A percentile compares a stretch with the other conserved stretches of the same genome.
Evolutionary conservation across 2,797 vertebrate species (phyloP).

Genomic region (Hypotaenidia okinawae): DNA sequence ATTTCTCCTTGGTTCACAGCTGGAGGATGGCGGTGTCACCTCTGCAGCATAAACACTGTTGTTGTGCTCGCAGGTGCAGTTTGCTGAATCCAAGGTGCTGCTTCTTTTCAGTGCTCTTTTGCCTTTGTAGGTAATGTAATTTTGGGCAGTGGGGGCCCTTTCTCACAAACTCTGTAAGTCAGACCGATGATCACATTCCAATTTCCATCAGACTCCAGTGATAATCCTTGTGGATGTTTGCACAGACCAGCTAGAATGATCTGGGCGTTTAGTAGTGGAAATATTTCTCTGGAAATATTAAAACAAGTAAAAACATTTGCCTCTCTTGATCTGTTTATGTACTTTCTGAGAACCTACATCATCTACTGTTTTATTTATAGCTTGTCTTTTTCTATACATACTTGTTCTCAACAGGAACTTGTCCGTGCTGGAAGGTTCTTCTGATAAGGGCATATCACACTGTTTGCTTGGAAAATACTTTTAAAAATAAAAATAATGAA

Average conservation of each 20-base stretch:
- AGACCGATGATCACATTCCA: not conserved
- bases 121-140: not conserved
- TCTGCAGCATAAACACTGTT: not conserved
- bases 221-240: not conserved
- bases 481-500: not conserved
- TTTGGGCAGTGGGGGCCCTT: not conserved
- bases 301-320: not conserved
- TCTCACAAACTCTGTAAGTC: not conserved
- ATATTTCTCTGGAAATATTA: not conserved
- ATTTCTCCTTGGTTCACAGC: slow-evolving; percentile 7
- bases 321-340: not conserved
- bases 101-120: not conserved
- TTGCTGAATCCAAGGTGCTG: not conserved
- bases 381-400: not conserved
- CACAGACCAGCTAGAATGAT: not conserved
- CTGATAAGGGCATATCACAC: not conserved
- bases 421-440: not conserved
- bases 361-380: not conserved
- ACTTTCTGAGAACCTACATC: not conserved
- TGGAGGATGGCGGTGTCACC: not conserved
- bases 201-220: not conserved
- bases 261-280: not conserved
- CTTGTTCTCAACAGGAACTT: not conserved
- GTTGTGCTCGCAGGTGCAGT: not conserved
- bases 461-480: not conserved